Conservation (phyloP, 2,113 vertebrate species). For the Numida meleagris region DNA sequence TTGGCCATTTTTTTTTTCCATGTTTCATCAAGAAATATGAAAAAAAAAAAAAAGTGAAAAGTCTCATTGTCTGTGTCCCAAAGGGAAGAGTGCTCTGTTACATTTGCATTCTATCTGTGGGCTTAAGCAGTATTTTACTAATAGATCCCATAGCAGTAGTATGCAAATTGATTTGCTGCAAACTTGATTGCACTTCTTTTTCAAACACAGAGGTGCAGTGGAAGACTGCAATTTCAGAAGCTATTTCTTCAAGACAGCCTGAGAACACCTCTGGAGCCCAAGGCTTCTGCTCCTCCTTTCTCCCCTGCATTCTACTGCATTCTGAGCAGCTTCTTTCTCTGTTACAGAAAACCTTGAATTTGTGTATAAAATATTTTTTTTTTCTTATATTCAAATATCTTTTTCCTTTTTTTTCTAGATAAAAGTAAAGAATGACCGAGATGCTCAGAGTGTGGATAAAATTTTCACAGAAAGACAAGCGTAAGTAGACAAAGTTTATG, state of each 20-base stretch:
- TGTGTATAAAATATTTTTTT: not conserved
- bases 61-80: not conserved
- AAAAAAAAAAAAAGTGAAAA: too few relatives aligned
- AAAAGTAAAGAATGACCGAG: slow-evolving; percentile 91
- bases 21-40: not conserved
- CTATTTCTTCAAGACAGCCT: not conserved
- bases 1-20: not conserved
- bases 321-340: not conserved
- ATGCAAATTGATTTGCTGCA: not conserved
- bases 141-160: not conserved
- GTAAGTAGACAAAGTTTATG: slow-evolving; percentile 79
- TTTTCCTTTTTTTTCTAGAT: slow-evolving; percentile 75
- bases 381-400: not conserved
- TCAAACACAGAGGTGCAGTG: not conserved
- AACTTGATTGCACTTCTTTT: not conserved
- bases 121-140: not conserved
- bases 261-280: not conserved
- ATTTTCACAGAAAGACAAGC: slow-evolving; percentile 93
- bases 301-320: not conserved
- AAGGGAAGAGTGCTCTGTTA: not conserved
- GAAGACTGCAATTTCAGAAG: not conserved
- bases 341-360: not conserved
- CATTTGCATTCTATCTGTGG: not conserved
- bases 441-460: slow-evolving; percentile 87
- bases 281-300: not conserved